These are phyloP conservation scores for Pantelozetes paolii DNA, from an alignment of 2,888 invertebrate genomes.

Conservation along the genomic window DNA sequence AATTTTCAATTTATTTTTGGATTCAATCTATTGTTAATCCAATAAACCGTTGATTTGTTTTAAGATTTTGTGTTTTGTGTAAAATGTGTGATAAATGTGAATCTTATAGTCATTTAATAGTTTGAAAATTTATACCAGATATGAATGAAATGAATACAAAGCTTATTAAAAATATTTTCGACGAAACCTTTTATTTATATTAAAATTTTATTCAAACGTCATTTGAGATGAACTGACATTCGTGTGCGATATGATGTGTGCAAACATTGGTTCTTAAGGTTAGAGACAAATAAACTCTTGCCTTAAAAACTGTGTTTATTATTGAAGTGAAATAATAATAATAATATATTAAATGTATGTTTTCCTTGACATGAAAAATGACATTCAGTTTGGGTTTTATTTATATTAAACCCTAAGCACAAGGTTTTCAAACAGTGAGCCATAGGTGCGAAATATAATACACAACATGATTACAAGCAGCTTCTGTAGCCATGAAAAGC, in stretches of 20 bases:
- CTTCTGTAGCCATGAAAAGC: not conserved
- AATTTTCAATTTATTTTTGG: no score
- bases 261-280: slow-evolving; percentile 9
- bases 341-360: not conserved
- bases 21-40: no score
- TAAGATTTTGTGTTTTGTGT: no score
- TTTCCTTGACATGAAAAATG: slow-evolving; percentile 28
- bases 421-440: slow-evolving; percentile 21
- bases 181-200: not conserved
- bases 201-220: not conserved
- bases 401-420: not conserved
- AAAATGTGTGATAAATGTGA: no score
- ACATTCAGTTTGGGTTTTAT: slow-evolving; percentile 7
- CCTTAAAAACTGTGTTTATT: slow-evolving; percentile 3
- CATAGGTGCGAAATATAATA: not conserved
- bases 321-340: no score
- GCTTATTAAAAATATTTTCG: not conserved
- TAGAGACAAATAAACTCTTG: not conserved
- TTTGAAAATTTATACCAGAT: no score
- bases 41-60: no score
- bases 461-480: not conserved
- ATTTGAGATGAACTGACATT: not conserved
- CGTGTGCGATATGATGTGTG: not conserved
- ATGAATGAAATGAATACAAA: no score
- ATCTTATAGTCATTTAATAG: no score